A percentile compares a stretch with the other conserved stretches of the same genome.
phyloP scores from a whole-genome alignment of 37 sponge, comb jelly and placozoan species.

The Corticium candelabrum region DNA sequence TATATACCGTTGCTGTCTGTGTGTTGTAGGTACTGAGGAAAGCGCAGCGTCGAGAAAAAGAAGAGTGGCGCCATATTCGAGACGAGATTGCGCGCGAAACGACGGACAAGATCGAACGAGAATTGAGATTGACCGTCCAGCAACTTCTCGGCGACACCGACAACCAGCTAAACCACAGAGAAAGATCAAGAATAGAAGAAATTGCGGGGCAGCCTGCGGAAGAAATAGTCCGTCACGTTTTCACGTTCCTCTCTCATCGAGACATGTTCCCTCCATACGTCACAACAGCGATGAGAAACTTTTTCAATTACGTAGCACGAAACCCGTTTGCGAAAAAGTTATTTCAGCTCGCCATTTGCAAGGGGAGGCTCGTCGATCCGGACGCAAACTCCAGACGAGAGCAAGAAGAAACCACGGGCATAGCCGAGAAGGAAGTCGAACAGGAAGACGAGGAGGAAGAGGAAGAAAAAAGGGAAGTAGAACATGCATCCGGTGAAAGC shows the following conservation, averaged over 20 bases:
- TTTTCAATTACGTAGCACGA: background rate
- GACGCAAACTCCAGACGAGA: too few relatives aligned
- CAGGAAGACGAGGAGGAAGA: background rate
- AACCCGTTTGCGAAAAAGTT: background rate
- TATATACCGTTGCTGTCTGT: too few relatives aligned
- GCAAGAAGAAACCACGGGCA: background rate
- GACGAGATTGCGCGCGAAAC: background rate
- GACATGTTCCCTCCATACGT: background rate
- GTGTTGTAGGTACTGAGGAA: too few relatives aligned
- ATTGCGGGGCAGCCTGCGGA: background rate
- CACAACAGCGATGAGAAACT: background rate
- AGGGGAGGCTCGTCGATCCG: background rate
- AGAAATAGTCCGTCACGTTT: background rate
- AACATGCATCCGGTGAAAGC: background rate
- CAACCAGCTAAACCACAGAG: too few relatives aligned
- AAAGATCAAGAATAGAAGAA: background rate
- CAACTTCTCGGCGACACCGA: background rate
- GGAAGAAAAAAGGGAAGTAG: background rate
- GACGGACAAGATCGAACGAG: background rate
- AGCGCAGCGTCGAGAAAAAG: background rate
- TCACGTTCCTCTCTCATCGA: background rate
- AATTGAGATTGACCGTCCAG: background rate
- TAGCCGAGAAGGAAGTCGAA: too few relatives aligned
- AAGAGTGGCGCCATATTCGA: background rate
- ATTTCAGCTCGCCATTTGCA: background rate